A percentile compares a stretch with the other conserved stretches of the same genome.
Evolutionary conservation across 2,113 vertebrate genomes (phyloP).

Genomic region (Synchiropus splendidus): DNA sequence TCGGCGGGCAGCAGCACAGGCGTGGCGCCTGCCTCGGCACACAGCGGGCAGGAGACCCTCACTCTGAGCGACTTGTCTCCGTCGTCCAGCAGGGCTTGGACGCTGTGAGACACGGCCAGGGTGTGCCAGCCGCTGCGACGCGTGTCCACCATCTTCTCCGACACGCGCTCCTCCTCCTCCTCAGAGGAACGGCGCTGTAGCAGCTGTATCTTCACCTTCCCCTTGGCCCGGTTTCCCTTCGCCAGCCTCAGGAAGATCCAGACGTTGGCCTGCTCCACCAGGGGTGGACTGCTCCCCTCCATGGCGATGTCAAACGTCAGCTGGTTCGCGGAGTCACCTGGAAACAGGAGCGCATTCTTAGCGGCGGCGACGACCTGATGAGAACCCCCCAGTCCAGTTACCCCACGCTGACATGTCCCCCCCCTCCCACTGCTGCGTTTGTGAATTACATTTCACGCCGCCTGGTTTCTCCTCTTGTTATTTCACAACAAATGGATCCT

Average conservation of each 20-base stretch:
- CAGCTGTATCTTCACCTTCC: constrained; percentile 80
- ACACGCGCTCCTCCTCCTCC: constrained; percentile 61
- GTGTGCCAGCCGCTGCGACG: constrained; percentile 91
- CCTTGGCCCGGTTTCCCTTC: constrained; percentile 73
- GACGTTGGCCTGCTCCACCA: constrained; percentile 84
- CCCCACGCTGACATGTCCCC: no score
- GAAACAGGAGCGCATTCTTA: constrained; percentile 26
- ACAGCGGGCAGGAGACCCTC: constrained; percentile 78
- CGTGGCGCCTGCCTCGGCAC: constrained; percentile 72
- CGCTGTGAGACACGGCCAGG: constrained; percentile 68
- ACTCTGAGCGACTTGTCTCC: constrained; percentile 68
- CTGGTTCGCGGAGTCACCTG: constrained; percentile 62
- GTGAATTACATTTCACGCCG: no score
- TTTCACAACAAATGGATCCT: constrained; percentile 15
- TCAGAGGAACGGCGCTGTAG: neutral
- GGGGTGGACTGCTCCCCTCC: constrained; percentile 68
- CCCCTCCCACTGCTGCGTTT: no score
- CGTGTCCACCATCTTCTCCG: constrained; percentile 82
- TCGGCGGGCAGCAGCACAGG: constrained; percentile 67
- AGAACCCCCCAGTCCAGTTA: no score
- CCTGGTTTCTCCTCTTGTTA: no score
- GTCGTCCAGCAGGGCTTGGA: constrained; percentile 75
- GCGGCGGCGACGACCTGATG: no score
- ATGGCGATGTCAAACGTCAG: constrained; percentile 88
- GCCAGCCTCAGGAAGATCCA: constrained; percentile 90